Percentiles rank a stretch among this genome's conserved stretches.
These are phyloP conservation scores for Hydriomena furcata DNA, from an alignment of 2,888 invertebrate genomes.

Conservation along the genomic window DNA sequence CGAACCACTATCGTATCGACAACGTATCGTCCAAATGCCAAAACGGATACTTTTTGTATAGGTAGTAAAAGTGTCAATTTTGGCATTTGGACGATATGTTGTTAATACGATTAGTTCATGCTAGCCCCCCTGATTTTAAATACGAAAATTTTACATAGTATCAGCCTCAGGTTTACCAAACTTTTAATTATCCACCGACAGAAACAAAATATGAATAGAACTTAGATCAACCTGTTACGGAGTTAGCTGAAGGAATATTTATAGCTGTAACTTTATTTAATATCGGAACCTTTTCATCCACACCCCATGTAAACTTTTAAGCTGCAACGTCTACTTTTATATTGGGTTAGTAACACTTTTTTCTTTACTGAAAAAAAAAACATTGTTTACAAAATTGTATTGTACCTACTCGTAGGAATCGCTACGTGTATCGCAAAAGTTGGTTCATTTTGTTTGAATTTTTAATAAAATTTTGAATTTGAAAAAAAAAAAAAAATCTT, in stretches of 20 bases:
- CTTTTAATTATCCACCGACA: constrained; percentile 18
- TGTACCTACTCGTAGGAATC: too few relatives aligned
- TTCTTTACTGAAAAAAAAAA: constrained; percentile 4
- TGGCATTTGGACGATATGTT: too few relatives aligned
- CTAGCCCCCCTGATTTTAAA: too few relatives aligned
- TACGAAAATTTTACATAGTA: neutral
- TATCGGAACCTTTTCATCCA: constrained; percentile 62
- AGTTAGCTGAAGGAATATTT: constrained; percentile 81
- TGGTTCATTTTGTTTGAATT: too few relatives aligned
- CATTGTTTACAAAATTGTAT: constrained; percentile 14
- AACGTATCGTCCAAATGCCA: too few relatives aligned
- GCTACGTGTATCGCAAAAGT: too few relatives aligned
- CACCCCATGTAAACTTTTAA: constrained; percentile 67
- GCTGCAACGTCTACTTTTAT: constrained; percentile 55
- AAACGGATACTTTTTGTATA: too few relatives aligned
- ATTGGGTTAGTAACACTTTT: constrained; percentile 26
- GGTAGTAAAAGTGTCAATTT: too few relatives aligned
- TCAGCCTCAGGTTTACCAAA: neutral
- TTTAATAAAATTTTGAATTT: too few relatives aligned
- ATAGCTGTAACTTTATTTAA: constrained; percentile 83
- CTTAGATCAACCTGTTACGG: constrained; percentile 56
- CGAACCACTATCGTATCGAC: too few relatives aligned
- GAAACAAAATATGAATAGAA: constrained; percentile 20
- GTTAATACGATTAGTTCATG: too few relatives aligned
- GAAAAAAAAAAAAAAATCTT: too few relatives aligned